Evolutionary conservation across 2,888 invertebrate genomes (phyloP), one percentile per base, ranked within the genome.

Genomic region (Coremacera marginata): DNA sequence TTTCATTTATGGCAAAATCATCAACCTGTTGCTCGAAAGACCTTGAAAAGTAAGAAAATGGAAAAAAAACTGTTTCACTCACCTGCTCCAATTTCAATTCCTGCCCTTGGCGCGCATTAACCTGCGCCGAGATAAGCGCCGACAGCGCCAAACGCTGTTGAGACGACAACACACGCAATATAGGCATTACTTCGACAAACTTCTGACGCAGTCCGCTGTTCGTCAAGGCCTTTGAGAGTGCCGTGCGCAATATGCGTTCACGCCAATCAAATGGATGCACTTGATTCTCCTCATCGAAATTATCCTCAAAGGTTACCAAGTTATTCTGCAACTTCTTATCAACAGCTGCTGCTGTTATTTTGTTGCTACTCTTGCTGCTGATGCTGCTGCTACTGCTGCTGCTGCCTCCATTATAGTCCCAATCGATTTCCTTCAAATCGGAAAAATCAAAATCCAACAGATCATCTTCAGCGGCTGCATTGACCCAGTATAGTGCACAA

Each of bases 121-220:
- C 91, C 86, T 93, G 92, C 3, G 91, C 91, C 1, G 93, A 91
- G 5, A 93, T 93, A 57, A 94, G 82, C 0, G 93, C 92, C 0
- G 93, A 93, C 76, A 93, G 86, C 1, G 92, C 92, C 77, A 92
- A 88, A 44, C 93, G 89, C 87, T 94, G 93, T 37, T 91, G 91
- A 0, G 92, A 91, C 0, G 93, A 92, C 90, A 93, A 91, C 3
- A 91, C 92, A 68, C 93, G 90, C 81, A 93, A 89, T 81, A 93
- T 93, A 60, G 94, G 93, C 88, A 93, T 88, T 31, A 93, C 91
- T 87, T 93, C 92, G 0, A 92, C 91, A 76, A 93, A 92, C 84
- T 92, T 92, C 79, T 92, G 91, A 22, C 91, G 91, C 67, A 92
- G 91, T 51, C 91, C 91, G 70, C 91, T 91, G 82, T 91, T 90